phyloP scores from a whole-genome alignment of 2,888 invertebrate species.

The Nephrocerus scutellatus region DNA sequence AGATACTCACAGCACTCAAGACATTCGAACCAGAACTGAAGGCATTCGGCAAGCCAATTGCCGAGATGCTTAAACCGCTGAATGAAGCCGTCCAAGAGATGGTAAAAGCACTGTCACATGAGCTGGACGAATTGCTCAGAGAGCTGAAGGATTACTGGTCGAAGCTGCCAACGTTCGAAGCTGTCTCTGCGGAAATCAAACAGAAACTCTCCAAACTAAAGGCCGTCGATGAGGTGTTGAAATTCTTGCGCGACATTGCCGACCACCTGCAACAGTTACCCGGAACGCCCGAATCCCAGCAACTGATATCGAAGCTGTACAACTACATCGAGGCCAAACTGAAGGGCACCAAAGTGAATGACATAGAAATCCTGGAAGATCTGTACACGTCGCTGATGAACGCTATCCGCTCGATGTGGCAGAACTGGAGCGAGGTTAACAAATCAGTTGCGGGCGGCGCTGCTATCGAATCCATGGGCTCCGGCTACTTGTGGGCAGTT shows the following conservation, averaged over 20 bases:
- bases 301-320: conserved; percentile 54
- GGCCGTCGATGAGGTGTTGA: conserved; percentile 54
- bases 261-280: conserved; percentile 53
- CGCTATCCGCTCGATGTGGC: conserved; percentile 51
- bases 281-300: conserved; percentile 58
- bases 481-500: conserved; percentile 26
- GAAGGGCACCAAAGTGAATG: conserved; percentile 54
- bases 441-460: conserved; percentile 13
- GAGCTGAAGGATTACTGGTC: conserved; percentile 50
- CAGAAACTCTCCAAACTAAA: conserved; percentile 45
- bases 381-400: conserved; percentile 54
- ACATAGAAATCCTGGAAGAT: conserved; percentile 56
- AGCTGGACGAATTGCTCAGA: conserved; percentile 29
- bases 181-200: conserved; percentile 27
- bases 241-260: conserved; percentile 52
- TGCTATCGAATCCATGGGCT: conserved; percentile 13
- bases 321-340: conserved; percentile 62
- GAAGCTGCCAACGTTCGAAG: conserved; percentile 48
- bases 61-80: conserved; percentile 42
- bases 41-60: conserved; percentile 43
- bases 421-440: conserved; percentile 20
- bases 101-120: conserved; percentile 39
- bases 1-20: conserved; percentile 30
- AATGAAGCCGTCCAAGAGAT: conserved; percentile 45
- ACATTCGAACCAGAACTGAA: conserved; percentile 37